Evolutionary conservation across 2,113 vertebrate genomes (phyloP).

Genomic region (Phainopepla nitens): DNA sequence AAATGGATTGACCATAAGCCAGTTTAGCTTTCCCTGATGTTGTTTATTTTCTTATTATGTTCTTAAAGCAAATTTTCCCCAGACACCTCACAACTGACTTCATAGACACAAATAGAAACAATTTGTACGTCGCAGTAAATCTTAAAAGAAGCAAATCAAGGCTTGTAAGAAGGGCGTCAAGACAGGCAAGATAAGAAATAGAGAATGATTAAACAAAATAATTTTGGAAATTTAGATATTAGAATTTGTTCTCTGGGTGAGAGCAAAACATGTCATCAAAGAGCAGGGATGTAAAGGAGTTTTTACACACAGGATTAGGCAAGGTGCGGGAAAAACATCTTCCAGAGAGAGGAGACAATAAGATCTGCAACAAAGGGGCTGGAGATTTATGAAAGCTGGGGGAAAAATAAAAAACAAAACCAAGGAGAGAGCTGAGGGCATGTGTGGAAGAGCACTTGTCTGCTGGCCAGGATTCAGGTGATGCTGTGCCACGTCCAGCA

Average conservation of each 20-base stretch:
- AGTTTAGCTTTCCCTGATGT: not conserved
- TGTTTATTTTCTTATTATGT: conserved; percentile 34
- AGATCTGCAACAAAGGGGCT: not conserved
- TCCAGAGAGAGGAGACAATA: not conserved
- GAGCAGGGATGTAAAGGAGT: not conserved
- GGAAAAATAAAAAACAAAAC: rapidly evolving
- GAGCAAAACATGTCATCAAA: not conserved
- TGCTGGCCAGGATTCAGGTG: rapidly evolving
- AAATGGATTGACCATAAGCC: conserved; percentile 16
- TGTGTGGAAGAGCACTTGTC: rapidly evolving
- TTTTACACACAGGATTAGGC: not conserved
- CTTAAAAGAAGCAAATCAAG: conserved; percentile 9
- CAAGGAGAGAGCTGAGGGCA: not conserved
- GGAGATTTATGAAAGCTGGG: not conserved
- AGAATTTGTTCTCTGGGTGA: not conserved
- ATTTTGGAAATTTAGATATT: not conserved
- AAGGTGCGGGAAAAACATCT: not conserved
- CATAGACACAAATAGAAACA: conserved; percentile 13
- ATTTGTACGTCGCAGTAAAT: not conserved
- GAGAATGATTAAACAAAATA: not conserved
- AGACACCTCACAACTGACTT: not conserved
- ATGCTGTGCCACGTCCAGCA: not conserved
- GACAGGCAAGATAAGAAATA: not conserved
- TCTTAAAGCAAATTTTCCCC: conserved; percentile 42
- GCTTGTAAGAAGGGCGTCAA: not conserved